Percentiles rank a stretch among this genome's conserved stretches.
phyloP scores from a whole-genome alignment of 2,888 invertebrate species.

The Thymelicus sylvestris region DNA sequence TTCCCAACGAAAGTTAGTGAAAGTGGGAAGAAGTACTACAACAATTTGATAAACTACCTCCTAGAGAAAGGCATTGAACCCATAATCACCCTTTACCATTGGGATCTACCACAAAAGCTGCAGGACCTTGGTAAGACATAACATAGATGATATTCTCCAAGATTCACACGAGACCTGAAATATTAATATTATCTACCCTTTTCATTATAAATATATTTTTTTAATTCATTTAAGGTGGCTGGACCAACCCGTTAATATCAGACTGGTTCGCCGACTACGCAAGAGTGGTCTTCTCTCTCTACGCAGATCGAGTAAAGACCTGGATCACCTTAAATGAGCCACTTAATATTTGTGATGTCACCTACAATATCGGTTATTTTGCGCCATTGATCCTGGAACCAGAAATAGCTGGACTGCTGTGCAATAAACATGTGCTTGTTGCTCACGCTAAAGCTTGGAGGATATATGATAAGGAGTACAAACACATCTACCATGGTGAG shows the following conservation, averaged over 20 bases:
- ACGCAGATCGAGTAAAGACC: slow-evolving; percentile 84
- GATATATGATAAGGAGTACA: slow-evolving; percentile 82
- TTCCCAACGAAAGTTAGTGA: slow-evolving; percentile 83
- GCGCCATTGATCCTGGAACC: slow-evolving; percentile 61
- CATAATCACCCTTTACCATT: slow-evolving; percentile 85
- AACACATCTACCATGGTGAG: slow-evolving; percentile 70
- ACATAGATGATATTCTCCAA: not conserved
- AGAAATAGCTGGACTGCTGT: slow-evolving; percentile 80
- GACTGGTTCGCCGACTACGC: slow-evolving; percentile 87
- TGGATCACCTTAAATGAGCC: slow-evolving; percentile 92
- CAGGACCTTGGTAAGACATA: slow-evolving; percentile 42
- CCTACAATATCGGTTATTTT: slow-evolving; percentile 66
- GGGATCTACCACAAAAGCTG: slow-evolving; percentile 81
- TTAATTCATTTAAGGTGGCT: slow-evolving; percentile 78
- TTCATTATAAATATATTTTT: too few species aligned
- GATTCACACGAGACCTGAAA: too few species aligned
- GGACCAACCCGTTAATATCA: slow-evolving; percentile 86
- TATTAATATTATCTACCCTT: too few species aligned
- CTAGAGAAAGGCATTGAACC: slow-evolving; percentile 85
- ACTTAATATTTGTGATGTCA: slow-evolving; percentile 56
- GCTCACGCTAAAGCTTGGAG: slow-evolving; percentile 86
- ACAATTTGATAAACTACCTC: slow-evolving; percentile 87
- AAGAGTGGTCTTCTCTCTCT: slow-evolving; percentile 79
- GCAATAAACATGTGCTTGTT: slow-evolving; percentile 86
- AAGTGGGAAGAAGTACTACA: slow-evolving; percentile 89